These are phyloP conservation scores for Syngnathoides biaculeatus DNA, from an alignment of 2,113 vertebrate genomes.

Conservation along the genomic window DNA sequence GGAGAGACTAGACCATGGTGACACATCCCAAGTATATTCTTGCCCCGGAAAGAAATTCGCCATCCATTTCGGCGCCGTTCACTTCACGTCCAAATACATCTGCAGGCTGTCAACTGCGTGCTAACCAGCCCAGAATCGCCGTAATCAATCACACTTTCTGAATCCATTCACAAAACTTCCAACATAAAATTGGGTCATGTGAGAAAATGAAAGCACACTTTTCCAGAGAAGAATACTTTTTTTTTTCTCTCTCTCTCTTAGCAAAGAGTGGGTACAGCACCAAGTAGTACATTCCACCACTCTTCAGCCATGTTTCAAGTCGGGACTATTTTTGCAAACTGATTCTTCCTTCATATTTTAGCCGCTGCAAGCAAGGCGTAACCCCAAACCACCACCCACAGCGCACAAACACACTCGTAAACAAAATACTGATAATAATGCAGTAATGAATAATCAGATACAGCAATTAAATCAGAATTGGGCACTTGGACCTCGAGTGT, in stretches of 20 bases:
- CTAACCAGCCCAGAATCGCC: background rate
- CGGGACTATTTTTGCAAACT: constrained; percentile 56
- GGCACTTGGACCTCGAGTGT: too few relatives aligned
- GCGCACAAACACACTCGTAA: constrained; percentile 3
- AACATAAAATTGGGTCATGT: background rate
- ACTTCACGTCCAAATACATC: background rate
- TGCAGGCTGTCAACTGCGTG: background rate
- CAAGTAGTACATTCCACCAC: constrained; percentile 1
- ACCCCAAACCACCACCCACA: background rate
- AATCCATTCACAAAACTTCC: background rate
- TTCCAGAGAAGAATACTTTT: background rate
- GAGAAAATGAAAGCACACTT: background rate
- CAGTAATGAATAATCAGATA: too few relatives aligned
- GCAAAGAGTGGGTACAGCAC: too few relatives aligned
- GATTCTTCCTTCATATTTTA: constrained; percentile 65
- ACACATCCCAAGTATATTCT: background rate
- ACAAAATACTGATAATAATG: too few relatives aligned
- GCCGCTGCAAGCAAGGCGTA: constrained; percentile 52
- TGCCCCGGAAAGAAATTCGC: background rate
- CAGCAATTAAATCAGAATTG: too few relatives aligned
- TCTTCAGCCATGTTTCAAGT: constrained; percentile 59
- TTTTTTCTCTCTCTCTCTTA: too few relatives aligned
- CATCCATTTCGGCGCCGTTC: background rate
- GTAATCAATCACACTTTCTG: background rate
- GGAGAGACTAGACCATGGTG: background rate